A percentile compares a stretch with the other conserved stretches of the same genome.
phyloP scores from a whole-genome alignment of 2,113 vertebrate species.

The Semicossyphus pulcher region DNA sequence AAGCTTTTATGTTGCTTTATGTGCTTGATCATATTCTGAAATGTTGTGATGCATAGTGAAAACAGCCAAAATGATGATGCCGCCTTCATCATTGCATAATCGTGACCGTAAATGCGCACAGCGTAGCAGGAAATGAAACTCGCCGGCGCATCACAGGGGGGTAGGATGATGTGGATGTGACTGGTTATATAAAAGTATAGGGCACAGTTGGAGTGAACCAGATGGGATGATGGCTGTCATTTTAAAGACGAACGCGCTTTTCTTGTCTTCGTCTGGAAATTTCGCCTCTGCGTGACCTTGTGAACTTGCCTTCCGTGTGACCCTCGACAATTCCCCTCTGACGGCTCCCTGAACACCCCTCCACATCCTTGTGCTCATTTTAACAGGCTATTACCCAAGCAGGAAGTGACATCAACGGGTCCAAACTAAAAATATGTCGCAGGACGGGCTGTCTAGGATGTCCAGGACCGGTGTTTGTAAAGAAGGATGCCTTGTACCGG shows the following conservation, averaged over 20 bases:
- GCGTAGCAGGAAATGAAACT: constrained; percentile 68
- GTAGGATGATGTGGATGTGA: constrained; percentile 58
- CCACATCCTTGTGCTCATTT: constrained; percentile 49
- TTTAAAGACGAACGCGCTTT: constrained; percentile 44
- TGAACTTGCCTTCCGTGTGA: constrained; percentile 8
- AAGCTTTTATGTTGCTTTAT: neutral
- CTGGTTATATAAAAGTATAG: constrained; percentile 75
- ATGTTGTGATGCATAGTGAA: constrained; percentile 1
- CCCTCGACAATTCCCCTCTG: constrained; percentile 18
- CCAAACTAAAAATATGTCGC: constrained; percentile 80
- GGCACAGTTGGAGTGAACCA: constrained; percentile 39
- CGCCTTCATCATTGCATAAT: constrained; percentile 63
- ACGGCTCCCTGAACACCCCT: constrained; percentile 58
- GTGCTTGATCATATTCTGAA: neutral
- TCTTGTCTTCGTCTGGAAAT: constrained; percentile 25
- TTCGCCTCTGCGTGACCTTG: constrained; percentile 16
- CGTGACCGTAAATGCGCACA: constrained; percentile 62
- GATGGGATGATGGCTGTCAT: constrained; percentile 55
- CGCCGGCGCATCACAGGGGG: constrained; percentile 51
- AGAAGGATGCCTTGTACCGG: constrained; percentile 54
- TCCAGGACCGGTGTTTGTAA: constrained; percentile 65
- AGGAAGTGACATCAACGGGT: constrained; percentile 87
- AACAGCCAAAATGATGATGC: constrained; percentile 30
- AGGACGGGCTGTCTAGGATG: constrained; percentile 74
- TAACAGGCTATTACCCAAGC: constrained; percentile 58